These are phyloP conservation scores for Semaprochilodus insignis DNA, from an alignment of 2,797 vertebrate genomes.

Conservation along the genomic window DNA sequence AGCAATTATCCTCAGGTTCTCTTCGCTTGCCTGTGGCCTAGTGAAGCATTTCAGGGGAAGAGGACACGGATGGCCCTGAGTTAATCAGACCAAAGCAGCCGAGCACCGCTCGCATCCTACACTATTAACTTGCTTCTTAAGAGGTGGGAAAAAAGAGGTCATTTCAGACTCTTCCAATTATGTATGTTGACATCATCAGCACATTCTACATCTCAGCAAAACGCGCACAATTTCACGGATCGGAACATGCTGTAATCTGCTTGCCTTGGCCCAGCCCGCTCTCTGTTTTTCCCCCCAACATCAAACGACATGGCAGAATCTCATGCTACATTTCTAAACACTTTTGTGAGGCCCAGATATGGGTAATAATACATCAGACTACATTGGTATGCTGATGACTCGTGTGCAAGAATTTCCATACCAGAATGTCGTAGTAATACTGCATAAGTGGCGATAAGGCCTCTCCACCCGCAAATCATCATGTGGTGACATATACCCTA, in stretches of 20 bases:
- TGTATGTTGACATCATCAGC: constrained; percentile 8
- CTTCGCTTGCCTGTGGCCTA: not conserved
- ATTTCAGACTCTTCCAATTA: constrained; percentile 9
- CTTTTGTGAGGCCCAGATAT: constrained; percentile 12
- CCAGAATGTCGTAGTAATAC: not conserved
- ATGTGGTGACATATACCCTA: not conserved
- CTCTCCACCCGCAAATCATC: not conserved
- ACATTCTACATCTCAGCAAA: not conserved
- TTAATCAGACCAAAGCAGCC: constrained; percentile 5
- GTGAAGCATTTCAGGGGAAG: not conserved
- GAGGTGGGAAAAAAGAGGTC: not conserved
- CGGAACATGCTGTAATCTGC: not conserved
- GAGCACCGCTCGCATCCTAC: not conserved
- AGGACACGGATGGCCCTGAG: not conserved
- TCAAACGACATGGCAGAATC: constrained; percentile 5
- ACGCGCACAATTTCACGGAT: not conserved
- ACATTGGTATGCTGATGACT: constrained; percentile 9
- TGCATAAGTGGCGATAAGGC: constrained; percentile 4
- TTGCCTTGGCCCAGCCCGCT: not conserved
- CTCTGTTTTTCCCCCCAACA: not conserved
- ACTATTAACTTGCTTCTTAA: constrained; percentile 12
- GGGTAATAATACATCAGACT: not conserved
- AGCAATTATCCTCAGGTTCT: constrained; percentile 16
- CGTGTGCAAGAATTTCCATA: not conserved
- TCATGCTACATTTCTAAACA: constrained; percentile 17